Conservation (phyloP, 2,113 vertebrate genomes). For the Fregata magnificens region DNA sequence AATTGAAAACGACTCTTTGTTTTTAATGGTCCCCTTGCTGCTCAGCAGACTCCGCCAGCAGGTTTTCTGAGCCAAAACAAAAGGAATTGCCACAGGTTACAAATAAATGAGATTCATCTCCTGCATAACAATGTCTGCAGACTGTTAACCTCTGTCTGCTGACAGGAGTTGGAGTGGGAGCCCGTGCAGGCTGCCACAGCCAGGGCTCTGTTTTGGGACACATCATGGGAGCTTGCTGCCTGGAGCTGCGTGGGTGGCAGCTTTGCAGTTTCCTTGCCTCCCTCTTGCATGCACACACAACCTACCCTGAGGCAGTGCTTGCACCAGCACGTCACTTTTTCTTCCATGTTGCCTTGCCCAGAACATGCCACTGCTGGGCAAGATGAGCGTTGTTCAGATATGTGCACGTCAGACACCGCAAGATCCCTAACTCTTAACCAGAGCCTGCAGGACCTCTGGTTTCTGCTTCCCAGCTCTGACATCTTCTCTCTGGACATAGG, state of each 20-base stretch:
- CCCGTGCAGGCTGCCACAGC: background rate
- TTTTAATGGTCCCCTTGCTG: conserved; percentile 63
- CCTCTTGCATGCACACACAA: background rate
- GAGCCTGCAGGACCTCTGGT: background rate
- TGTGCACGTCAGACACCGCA: background rate
- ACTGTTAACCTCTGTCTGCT: conserved; percentile 43
- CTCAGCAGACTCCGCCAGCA: conserved; percentile 32
- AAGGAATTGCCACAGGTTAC: conserved; percentile 71
- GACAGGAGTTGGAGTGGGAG: background rate
- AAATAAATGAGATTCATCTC: conserved; percentile 71
- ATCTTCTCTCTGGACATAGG: background rate
- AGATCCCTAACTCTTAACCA: background rate
- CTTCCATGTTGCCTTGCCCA: background rate
- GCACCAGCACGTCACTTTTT: background rate
- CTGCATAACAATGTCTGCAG: conserved; percentile 60
- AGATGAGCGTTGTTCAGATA: background rate
- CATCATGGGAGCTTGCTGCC: background rate
- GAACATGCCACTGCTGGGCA: background rate
- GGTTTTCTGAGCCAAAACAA: conserved; percentile 66
- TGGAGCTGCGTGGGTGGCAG: background rate
- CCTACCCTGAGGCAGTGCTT: background rate
- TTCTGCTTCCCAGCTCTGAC: background rate
- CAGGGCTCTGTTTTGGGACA: background rate
- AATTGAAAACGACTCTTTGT: conserved; percentile 72
- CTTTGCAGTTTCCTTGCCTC: background rate